phyloP scores from a whole-genome alignment of 2,113 vertebrate species.

The Anhinga anhinga region DNA sequence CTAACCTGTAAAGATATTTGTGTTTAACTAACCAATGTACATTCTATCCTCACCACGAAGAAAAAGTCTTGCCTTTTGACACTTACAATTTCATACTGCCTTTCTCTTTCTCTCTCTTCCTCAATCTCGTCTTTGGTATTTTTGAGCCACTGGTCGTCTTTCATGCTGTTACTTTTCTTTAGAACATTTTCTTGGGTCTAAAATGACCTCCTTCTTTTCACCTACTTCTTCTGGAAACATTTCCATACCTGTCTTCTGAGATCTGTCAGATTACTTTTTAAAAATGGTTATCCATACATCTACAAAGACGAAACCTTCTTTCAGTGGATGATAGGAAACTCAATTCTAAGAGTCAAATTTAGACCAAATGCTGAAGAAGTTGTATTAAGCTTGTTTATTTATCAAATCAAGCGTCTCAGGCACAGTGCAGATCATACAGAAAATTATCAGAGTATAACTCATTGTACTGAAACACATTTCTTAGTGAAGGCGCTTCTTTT shows the following conservation, averaged over 20 bases:
- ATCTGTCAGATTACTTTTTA: not conserved
- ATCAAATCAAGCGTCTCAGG: not conserved
- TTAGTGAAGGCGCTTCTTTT: not conserved
- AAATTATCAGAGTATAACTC: constrained; percentile 24
- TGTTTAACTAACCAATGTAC: not conserved
- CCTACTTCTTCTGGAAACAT: not conserved
- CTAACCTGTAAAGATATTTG: not conserved
- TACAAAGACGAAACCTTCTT: not conserved
- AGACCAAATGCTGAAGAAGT: not conserved
- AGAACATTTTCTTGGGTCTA: not conserved
- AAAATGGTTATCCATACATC: not conserved
- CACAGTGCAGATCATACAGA: not conserved
- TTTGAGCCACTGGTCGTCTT: not conserved
- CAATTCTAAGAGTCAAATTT: not conserved
- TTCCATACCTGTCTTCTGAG: not conserved
- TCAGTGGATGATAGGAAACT: not conserved
- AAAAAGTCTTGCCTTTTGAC: not conserved
- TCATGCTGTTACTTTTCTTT: not conserved
- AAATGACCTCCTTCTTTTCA: not conserved
- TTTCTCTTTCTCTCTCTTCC: not conserved
- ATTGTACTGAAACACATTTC: not conserved
- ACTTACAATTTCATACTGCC: not conserved
- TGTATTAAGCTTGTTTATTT: not conserved
- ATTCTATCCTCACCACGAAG: not conserved
- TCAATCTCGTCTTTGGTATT: not conserved